phyloP scores from a whole-genome alignment of 1,140 invertebrate genomes.

The Batillaria attramentaria region DNA sequence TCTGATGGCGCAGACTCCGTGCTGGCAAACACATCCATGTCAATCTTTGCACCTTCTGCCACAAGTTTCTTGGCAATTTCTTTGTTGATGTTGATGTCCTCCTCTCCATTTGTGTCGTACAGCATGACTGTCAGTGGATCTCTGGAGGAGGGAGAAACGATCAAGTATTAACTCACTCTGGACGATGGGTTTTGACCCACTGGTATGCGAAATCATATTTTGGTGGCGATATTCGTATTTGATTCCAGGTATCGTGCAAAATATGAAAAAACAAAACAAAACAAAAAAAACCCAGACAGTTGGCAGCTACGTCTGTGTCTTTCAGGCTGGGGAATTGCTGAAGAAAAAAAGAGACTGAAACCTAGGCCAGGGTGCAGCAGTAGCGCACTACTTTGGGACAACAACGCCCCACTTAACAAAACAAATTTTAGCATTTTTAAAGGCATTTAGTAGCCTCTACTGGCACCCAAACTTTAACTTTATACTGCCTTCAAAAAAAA shows the following conservation, averaged over 20 bases:
- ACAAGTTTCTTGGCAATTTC: constrained; percentile 38
- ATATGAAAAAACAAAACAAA: not conserved
- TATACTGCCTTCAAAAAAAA: no score
- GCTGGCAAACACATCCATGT: constrained; percentile 8
- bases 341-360: no score
- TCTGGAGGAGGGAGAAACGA: not conserved
- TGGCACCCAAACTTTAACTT: no score
- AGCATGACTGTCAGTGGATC: constrained; percentile 43
- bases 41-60: constrained; percentile 15
- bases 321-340: no score
- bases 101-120: constrained; percentile 44
- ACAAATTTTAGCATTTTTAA: no score
- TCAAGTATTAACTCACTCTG: no score
- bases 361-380: no score
- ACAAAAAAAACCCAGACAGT: not conserved
- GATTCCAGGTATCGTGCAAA: not conserved
- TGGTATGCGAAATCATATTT: not conserved
- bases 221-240: not conserved
- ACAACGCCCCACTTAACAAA: no score
- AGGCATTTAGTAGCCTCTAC: no score
- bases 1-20: not conserved
- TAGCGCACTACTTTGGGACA: no score
- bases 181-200: no score
- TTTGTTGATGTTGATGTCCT: constrained; percentile 55
- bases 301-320: not conserved